phyloP scores from a whole-genome alignment of 92 coral and sea anemone genomes.

The Epizoanthus ramosus region DNA sequence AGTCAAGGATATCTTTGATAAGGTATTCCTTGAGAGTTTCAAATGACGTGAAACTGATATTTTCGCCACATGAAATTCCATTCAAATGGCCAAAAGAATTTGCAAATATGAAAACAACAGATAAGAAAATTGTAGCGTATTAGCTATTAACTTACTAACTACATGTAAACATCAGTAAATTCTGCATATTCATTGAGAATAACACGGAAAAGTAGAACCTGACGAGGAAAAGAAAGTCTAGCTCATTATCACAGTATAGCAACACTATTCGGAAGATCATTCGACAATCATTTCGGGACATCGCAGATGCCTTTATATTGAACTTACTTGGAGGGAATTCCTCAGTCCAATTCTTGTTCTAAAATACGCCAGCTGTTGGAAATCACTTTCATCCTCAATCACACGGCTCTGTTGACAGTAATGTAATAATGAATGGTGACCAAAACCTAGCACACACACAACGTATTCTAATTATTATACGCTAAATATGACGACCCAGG shows the following conservation, averaged over 20 bases:
- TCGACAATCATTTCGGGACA: background rate
- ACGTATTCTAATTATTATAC: too few species aligned
- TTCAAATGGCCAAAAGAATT: too few species aligned
- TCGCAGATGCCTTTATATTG: background rate
- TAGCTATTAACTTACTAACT: too few species aligned
- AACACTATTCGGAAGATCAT: background rate
- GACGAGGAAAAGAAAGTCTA: too few species aligned
- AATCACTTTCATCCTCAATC: constrained; percentile 87
- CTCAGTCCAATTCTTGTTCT: constrained; percentile 89
- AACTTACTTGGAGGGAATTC: constrained; percentile 87
- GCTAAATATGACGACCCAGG: too few species aligned
- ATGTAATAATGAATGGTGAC: background rate
- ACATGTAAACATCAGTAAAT: too few species aligned
- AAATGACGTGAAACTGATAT: too few species aligned
- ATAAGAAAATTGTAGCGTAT: too few species aligned
- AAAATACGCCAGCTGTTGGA: constrained; percentile 95
- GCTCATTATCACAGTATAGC: background rate
- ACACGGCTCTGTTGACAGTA: constrained; percentile 73
- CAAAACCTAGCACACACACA: background rate
- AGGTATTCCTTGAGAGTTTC: too few species aligned
- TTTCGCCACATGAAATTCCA: too few species aligned
- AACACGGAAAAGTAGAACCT: background rate
- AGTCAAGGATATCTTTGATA: too few species aligned
- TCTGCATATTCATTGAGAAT: background rate
- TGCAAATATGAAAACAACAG: too few species aligned